phyloP scores from a whole-genome alignment of 2,888 invertebrate species.

The Crematogaster levior region DNA sequence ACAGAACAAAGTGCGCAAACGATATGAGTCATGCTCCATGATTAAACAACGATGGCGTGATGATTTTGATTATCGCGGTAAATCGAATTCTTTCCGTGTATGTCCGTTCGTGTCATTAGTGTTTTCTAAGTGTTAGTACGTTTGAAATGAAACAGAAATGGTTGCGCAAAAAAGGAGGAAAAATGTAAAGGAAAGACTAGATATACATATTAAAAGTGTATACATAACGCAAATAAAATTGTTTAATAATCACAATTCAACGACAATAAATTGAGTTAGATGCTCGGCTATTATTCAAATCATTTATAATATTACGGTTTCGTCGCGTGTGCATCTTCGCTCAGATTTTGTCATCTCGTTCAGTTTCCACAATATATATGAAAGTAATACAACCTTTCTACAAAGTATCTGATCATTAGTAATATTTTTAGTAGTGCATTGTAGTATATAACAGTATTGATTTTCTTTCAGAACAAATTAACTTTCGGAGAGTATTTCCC shows the following conservation, averaged over 20 bases:
- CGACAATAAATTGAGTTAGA: conserved; percentile 15
- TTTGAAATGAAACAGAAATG: neutral
- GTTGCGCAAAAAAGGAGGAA: neutral
- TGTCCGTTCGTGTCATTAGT: neutral
- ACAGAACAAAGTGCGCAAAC: conserved; percentile 42
- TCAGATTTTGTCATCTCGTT: conserved; percentile 5
- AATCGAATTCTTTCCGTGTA: conserved; percentile 1
- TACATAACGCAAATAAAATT: neutral
- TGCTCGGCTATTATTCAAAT: conserved; percentile 52
- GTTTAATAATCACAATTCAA: neutral
- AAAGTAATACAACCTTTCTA: neutral
- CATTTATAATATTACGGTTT: conserved; percentile 62
- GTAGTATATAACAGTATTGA: neutral
- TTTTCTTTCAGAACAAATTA: neutral
- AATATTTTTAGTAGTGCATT: neutral
- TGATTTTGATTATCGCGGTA: conserved; percentile 39
- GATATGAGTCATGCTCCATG: conserved; percentile 33
- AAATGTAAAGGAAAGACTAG: neutral
- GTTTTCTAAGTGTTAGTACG: neutral
- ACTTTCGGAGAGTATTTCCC: neutral
- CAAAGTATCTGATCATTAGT: neutral
- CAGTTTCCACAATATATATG: neutral
- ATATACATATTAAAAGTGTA: neutral
- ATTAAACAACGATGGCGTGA: conserved; percentile 33
- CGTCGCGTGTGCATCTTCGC: conserved; percentile 35